Evolutionary conservation across 1,140 invertebrate genomes (phyloP).

Genomic region (Drosophila guanche): DNA sequence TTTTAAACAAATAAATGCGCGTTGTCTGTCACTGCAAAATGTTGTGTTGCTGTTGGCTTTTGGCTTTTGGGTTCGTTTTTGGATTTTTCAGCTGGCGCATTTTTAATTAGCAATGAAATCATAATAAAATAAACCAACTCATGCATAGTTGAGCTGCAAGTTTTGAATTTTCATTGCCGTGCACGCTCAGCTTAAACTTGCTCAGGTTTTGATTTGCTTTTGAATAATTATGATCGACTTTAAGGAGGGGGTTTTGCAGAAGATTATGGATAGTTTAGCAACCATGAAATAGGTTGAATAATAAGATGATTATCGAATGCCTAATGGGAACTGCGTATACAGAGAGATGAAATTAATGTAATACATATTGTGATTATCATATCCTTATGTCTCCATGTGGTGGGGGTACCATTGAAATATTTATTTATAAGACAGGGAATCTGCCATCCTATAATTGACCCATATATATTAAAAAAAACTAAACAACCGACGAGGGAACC

Average conservation of each 20-base stretch:
- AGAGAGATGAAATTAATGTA: background rate
- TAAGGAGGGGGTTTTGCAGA: too few relatives aligned
- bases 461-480: too few relatives aligned
- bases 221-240: too few relatives aligned
- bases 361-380: background rate
- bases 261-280: too few relatives aligned
- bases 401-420: too few relatives aligned
- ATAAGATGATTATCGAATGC: too few relatives aligned
- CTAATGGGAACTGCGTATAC: too few relatives aligned
- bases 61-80: conserved; percentile 30
- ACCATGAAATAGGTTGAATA: too few relatives aligned
- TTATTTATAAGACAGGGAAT: too few relatives aligned
- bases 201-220: conserved; percentile 14
- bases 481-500: background rate
- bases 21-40: conserved; percentile 35
- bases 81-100: conserved; percentile 57
- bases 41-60: conserved; percentile 26
- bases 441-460: too few relatives aligned
- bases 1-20: conserved; percentile 74
- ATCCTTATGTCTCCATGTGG: background rate
- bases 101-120: conserved; percentile 78
- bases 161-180: conserved; percentile 58
- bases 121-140: conserved; percentile 63
- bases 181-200: conserved; percentile 23
- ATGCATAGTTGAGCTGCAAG: conserved; percentile 71